Base-by-base conservation (phyloP, 1,140 invertebrate genomes). In the Proales similis region DNA sequence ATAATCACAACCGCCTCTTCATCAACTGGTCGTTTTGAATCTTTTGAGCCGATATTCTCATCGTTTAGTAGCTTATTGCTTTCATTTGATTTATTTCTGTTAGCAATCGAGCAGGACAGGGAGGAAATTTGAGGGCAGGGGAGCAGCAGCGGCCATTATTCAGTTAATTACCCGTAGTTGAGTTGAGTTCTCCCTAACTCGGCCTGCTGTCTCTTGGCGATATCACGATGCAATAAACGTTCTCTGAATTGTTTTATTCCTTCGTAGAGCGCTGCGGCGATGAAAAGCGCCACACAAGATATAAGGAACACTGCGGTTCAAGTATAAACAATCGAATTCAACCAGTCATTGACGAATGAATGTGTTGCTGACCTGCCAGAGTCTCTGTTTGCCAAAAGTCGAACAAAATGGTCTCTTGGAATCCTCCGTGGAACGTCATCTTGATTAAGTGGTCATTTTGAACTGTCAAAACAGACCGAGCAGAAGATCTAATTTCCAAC, bases 161-260 rank as follows among this genome's bases (percentile, higher is more conserved):
- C 1, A 46, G 11, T n/a, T 12, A 27, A 43, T 24, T 14, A 2
- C 19, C 30, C 17, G 30, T 62, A 60, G 38, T 27, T 43, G 11
- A 45, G 33, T 29, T 20, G 14, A 26, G 39, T 45, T 20, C 11
- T 45, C 20, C 27, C 19, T 17, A 30, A 5, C 20, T 6, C 5
- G 9, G 24, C 20, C 9, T 19, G 7, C 20, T 19, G 24, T 26
- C 14, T 38, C 6, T 48, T 47, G 27, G 29, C 19, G 2, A 26
- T 36, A 22, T 48, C 46, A 17, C n/a, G 22, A 22, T 26, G 43
- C 12, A 24, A 3, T 22, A 63, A 27, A 12, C 4, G 51, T 39
- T 71, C 70, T 27, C 67, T 30, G 17, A 65, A 29, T 4, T 64
- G 43, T 32, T 68, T 68, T 4, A 68, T 33, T 1, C 66, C 67